Evolutionary conservation across 2,113 vertebrate genomes (phyloP).

Genomic region (Martes martes): DNA sequence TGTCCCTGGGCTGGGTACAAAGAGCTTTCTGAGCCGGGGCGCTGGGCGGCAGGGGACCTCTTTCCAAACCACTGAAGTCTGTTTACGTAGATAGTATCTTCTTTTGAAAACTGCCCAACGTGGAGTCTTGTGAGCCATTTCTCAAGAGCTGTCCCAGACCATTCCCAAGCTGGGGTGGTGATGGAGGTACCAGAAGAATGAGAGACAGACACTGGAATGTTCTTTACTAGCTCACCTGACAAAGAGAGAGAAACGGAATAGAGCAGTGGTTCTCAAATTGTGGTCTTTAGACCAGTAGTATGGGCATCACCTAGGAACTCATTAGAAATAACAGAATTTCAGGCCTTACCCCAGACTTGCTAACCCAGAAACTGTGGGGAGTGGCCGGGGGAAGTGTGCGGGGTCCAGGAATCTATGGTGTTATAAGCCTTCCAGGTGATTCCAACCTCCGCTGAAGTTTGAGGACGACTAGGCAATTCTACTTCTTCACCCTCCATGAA

Average conservation of each 20-base stretch:
- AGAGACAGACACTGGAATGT: not conserved
- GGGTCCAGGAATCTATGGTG: not conserved
- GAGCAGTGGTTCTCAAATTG: not conserved
- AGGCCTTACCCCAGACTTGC: not conserved
- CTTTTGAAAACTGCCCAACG: slow-evolving; percentile 29
- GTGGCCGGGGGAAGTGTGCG: too few species aligned
- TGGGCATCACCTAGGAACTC: not conserved
- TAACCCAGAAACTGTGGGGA: not conserved
- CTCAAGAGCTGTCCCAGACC: not conserved
- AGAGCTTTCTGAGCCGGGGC: slow-evolving; percentile 42
- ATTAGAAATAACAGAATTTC: not conserved
- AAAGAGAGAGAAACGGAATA: not conserved
- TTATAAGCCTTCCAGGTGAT: not conserved
- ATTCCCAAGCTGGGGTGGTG: not conserved
- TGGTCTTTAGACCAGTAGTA: not conserved
- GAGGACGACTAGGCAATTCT: not conserved
- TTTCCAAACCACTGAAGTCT: slow-evolving; percentile 13
- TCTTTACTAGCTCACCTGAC: not conserved
- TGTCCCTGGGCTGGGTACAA: slow-evolving; percentile 7
- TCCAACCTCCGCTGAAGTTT: not conserved
- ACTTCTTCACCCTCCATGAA: not conserved
- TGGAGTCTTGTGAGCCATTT: not conserved
- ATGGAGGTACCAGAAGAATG: not conserved
- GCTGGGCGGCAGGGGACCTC: not conserved
- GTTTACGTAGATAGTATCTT: slow-evolving; percentile 33